These are phyloP conservation scores for Macropodus opercularis DNA, from an alignment of 2,797 vertebrate genomes.

Conservation along the genomic window DNA sequence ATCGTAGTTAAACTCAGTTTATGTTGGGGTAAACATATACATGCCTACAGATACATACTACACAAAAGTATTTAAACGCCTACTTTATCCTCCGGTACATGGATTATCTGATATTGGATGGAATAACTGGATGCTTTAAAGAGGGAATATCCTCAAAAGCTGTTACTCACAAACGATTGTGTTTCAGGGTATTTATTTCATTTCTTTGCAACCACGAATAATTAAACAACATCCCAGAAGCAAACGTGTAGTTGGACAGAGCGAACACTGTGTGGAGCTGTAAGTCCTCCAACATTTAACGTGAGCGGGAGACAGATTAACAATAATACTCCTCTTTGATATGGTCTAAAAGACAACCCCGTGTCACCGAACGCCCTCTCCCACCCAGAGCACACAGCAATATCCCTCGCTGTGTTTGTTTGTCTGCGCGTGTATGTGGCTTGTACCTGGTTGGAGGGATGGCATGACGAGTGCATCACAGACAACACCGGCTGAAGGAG, in stretches of 20 bases:
- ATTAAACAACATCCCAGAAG: conserved; percentile 37
- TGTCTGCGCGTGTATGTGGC: conserved; percentile 6
- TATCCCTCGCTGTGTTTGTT: conserved; percentile 23
- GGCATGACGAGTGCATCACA: conserved; percentile 46
- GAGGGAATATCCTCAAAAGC: conserved; percentile 31
- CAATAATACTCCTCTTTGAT: conserved; percentile 27
- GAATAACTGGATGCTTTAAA: conserved; percentile 23
- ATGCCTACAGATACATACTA: too few species aligned
- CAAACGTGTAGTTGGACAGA: conserved; percentile 40
- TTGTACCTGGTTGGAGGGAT: conserved; percentile 12
- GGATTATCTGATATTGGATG: conserved; percentile 24
- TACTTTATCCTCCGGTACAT: conserved; percentile 12
- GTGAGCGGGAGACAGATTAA: conserved; percentile 14
- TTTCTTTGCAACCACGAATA: conserved; percentile 41
- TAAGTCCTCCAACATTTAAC: conserved; percentile 37
- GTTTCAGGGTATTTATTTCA: conserved; percentile 39
- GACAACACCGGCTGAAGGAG: conserved; percentile 35
- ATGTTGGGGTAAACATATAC: too few species aligned
- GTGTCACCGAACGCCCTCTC: conserved; percentile 7
- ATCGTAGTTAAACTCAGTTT: too few species aligned
- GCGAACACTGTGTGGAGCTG: conserved; percentile 67
- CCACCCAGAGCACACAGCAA: conserved; percentile 38
- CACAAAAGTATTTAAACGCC: too few species aligned
- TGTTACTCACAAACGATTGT: conserved; percentile 17
- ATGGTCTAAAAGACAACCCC: conserved; percentile 29